Base-by-base conservation (phyloP, 2,888 invertebrate genomes). In the Odontocolon sp. region DNA sequence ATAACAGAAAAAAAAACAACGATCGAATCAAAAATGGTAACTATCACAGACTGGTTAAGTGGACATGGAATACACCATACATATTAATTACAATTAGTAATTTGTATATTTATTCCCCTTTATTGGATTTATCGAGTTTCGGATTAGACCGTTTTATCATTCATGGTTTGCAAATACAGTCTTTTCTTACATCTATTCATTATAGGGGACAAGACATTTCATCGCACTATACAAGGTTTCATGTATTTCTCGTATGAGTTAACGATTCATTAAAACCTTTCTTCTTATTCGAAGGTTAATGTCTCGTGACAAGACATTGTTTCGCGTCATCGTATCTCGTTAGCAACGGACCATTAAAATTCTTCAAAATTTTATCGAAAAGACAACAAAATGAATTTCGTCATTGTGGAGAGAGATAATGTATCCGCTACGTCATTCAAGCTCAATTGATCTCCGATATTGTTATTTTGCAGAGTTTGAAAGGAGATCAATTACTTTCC, bases 371-470 rank as follows among this genome's bases (percentile, higher is more conserved):
- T 14, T 23, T 16, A 11, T 36, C 8, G 14, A n/a, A 11, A 28
- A 16, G 38, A 40, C 31, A 40, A 40, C 9, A 59, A 14, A 4
- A 18, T 14, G 33, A 21, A 11, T 9, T 42, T 50, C 36, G 33
- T 31, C 21, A 18, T 5, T 0, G 33, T 5, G 21, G 36, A 42
- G n/a, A n/a, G n/a, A n/a, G 31, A 67, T 67, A 61, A 67, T 61
- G 67, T 73, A 36, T 61, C 38, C 36, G 59, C 67, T 54, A 54
- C 67, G 67, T 73, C 73, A 73, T 67, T 26, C n/a, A 45, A 52
- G 45, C 18, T 45, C 73, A 73, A 73, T 73, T 73, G 73, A 61
- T 45, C 59, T 36, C 16, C 33, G 36, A 42, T 59, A 33, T 71
- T 14, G 42, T 11, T 11, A 26, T 2, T 36, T 40, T 14, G 36